phyloP scores from a whole-genome alignment of 2,797 vertebrate genomes.

The Hoplostethus mediterraneus region DNA sequence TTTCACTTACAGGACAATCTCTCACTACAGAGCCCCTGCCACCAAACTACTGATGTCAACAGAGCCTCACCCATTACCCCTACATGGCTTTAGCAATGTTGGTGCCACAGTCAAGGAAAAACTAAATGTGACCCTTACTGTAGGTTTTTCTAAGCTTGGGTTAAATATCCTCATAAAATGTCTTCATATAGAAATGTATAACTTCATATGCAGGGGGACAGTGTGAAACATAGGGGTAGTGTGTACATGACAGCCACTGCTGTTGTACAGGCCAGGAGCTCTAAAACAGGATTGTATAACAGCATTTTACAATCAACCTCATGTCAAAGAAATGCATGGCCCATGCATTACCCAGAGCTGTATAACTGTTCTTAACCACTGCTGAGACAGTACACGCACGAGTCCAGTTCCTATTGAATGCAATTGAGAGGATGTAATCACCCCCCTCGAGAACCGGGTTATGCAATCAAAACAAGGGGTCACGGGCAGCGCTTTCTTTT shows the following conservation, averaged over 20 bases:
- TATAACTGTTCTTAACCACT: conserved; percentile 26
- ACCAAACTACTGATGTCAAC: neutral
- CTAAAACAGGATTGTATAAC: no score
- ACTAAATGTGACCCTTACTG: neutral
- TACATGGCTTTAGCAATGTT: neutral
- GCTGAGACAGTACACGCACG: conserved; percentile 58
- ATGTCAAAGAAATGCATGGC: no score
- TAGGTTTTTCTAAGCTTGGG: neutral
- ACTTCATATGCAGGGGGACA: neutral
- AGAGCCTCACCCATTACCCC: neutral
- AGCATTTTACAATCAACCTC: no score
- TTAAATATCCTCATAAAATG: neutral
- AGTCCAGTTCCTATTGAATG: conserved; percentile 55
- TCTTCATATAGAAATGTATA: neutral
- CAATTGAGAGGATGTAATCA: conserved; percentile 7
- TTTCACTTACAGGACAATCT: neutral
- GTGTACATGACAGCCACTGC: neutral
- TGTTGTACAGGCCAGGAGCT: neutral
- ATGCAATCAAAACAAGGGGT: conserved; percentile 62
- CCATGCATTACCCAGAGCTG: conserved; percentile 19
- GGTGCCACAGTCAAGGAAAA: neutral
- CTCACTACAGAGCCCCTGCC: neutral
- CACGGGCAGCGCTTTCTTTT: conserved; percentile 5
- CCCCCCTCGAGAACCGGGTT: conserved; percentile 43
- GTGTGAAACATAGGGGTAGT: neutral